Evolutionary conservation across 2,888 invertebrate genomes (phyloP), one percentile per base, ranked within the genome.

Genomic region (Drosophila lutescens): DNA sequence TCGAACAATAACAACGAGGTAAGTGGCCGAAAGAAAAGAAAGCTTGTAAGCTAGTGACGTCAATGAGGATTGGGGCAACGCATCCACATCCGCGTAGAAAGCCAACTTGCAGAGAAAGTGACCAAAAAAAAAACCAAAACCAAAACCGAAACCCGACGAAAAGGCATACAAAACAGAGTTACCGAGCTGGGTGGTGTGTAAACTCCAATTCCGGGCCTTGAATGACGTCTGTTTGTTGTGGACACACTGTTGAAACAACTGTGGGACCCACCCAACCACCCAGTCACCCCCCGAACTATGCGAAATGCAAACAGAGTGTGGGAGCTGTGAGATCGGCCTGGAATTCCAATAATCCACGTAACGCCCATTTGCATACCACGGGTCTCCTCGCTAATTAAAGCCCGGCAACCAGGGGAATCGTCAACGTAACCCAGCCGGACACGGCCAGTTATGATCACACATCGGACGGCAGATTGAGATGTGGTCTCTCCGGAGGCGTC

Each of bases 1-100:
- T 79, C 67, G 61, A 84, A 78, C 53, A 83, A 80, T 55, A 83
- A 76, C 46, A 88, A 77, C 59, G 89, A 90, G 88, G 89, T 89
- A 84, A 88, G 84, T 75, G 70, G 66, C 71, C 69, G 56, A 65
- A 65, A 50, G 58, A 77, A 77, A 79, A 76, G 70, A 74, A 84
- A 77, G 80, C 77, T 71, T 67, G 59, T 60, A 75, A 68, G 51
- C 46, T 0, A 68, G 57, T 84, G 88, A 84, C 84, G 84, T 84
- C 88, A 84, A 84, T 84, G 79, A 74, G 54, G 58, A 71, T 49
- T 62, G 62, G 72, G 63, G 65, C 66, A 66, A 66, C 72, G 61
- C 55, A 61, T 66, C 62, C 47, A 82, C 85, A 87, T 87, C 87
- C 87, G 86, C 70, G 82, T 78, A 82, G 86, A 84, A 84, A 84